Percentiles rank a stretch among this genome's conserved stretches.
phyloP scores from a whole-genome alignment of 2,113 vertebrate genomes.

The Pelmatolapia mariae region DNA sequence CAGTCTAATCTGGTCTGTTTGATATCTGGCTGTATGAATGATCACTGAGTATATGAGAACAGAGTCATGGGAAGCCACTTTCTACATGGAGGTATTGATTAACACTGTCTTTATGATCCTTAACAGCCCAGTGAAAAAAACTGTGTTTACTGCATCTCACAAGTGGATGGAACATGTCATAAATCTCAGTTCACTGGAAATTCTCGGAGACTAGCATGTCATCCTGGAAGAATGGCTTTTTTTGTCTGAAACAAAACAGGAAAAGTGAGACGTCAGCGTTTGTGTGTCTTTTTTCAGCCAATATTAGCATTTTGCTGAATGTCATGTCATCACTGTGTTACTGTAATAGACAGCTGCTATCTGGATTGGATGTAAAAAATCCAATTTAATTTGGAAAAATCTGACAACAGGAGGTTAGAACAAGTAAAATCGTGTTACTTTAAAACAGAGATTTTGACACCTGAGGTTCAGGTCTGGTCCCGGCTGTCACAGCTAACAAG shows the following conservation, averaged over 20 bases:
- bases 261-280: neutral
- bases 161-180: neutral
- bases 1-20: neutral
- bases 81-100: conserved; percentile 12
- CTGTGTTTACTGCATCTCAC: neutral
- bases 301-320: neutral
- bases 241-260: neutral
- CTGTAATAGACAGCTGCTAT: neutral
- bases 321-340: neutral
- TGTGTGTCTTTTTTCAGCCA: neutral
- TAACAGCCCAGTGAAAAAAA: neutral
- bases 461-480: neutral
- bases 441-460: neutral
- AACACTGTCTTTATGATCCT: neutral
- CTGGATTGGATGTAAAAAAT: neutral
- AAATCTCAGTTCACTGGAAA: neutral
- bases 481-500: neutral
- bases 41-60: neutral
- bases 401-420: neutral
- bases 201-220: neutral
- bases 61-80: neutral
- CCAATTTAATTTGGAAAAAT: neutral
- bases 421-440: neutral
- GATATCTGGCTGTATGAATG: neutral
- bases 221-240: neutral